Base-by-base conservation (phyloP, 2,113 vertebrate genomes). In the Poeciliopsis turrubarensis region DNA sequence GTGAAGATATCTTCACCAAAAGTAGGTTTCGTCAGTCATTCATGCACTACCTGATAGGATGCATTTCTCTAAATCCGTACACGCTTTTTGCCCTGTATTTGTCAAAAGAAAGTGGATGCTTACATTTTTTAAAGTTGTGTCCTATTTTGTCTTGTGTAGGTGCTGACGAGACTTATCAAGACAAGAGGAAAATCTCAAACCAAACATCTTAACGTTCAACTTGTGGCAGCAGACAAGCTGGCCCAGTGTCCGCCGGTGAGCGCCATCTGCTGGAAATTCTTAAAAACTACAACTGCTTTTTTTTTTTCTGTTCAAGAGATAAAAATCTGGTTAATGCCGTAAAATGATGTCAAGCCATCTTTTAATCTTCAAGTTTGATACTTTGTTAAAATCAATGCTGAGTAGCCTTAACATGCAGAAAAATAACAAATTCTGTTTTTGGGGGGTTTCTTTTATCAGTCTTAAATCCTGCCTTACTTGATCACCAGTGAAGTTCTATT, bases 1-100 rank as follows among this genome's bases (percentile, higher is more conserved):
- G 96, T 99, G 74, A 99, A 99, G 94, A 98, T 99, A 92, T 97
- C 97, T 78, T 98, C 97, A 86, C 97, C 97, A 39, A 99, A 99
- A 95, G 98, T 97, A 92, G 66, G 81, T 47, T 62, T 54, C 19
- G 29, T 12, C 22, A 51, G n/a, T 65, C 22, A 30, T 4, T 9
- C 30, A 37, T 32, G n/a, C 13, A 54, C 44, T 22, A 26, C 15
- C 30, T 0, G 1, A 66, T 22, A 0, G 34, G 44, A 30, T 17
- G 6, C 5, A 25, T 60, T 70, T 76, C 5, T 54, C 15, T 25
- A 54, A 25, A 54, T 54, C 15, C 25, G 6, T 54, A 9, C 41
- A 17, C 47, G 26, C 34, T 72, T 81, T 77, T 26, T 25, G 32
- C 26, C 17, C 29, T 63, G 44, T 2, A 47, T 47, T 30, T 19